phyloP scores from a whole-genome alignment of 2,888 invertebrate genomes.

The Cyaniris semiargus region DNA sequence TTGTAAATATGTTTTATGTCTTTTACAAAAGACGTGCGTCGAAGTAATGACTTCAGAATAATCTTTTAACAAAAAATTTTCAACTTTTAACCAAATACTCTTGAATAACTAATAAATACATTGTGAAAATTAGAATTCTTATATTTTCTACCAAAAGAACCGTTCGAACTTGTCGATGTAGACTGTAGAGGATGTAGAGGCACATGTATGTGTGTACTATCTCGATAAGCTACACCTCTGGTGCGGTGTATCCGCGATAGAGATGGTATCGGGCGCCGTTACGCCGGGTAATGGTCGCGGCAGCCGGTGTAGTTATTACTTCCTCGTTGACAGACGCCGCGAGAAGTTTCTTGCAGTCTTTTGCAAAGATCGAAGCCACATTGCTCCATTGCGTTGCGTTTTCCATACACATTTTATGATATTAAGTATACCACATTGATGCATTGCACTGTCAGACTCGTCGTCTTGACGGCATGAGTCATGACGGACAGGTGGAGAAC shows the following conservation, averaged over 20 bases:
- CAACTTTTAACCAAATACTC: too few relatives aligned
- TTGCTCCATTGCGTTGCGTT: too few relatives aligned
- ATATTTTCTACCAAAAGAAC: neutral
- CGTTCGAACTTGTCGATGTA: neutral
- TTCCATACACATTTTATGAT: too few relatives aligned
- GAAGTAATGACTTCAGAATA: neutral
- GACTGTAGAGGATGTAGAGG: neutral
- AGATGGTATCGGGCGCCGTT: conserved; percentile 72
- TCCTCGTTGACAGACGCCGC: conserved; percentile 62
- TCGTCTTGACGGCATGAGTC: too few relatives aligned
- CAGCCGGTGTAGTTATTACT: conserved; percentile 78
- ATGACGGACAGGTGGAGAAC: too few relatives aligned
- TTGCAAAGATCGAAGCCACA: too few relatives aligned
- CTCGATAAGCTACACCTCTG: conserved; percentile 62
- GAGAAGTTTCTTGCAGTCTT: neutral
- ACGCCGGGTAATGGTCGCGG: conserved; percentile 76
- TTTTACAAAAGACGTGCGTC: neutral
- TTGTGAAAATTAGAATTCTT: neutral
- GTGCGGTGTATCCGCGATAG: conserved; percentile 49
- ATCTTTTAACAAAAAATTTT: too few relatives aligned
- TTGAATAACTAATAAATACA: too few relatives aligned
- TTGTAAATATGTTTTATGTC: neutral
- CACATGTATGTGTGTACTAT: neutral
- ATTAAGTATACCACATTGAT: too few relatives aligned
- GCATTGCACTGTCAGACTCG: too few relatives aligned